phyloP scores from a whole-genome alignment of 2,888 invertebrate species.

The Hesperia comma region DNA sequence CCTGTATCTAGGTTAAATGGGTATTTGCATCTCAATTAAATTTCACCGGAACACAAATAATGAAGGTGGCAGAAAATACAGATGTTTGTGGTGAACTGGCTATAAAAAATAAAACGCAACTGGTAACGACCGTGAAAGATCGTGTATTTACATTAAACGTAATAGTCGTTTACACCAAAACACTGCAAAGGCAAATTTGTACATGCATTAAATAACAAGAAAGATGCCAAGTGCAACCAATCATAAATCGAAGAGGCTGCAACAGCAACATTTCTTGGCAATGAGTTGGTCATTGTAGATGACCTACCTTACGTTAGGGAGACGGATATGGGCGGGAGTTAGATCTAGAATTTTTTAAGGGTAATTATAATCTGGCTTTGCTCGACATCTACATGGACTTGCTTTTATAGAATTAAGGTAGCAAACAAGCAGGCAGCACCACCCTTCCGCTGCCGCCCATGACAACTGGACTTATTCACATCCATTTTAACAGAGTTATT shows the following conservation, averaged over 20 bases:
- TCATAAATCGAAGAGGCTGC: constrained; percentile 26
- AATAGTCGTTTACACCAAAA: constrained; percentile 13
- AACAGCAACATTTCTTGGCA: constrained; percentile 54
- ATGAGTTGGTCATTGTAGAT: constrained; percentile 43
- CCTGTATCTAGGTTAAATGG: not conserved
- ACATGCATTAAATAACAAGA: constrained; percentile 31
- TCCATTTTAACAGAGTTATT: too few relatives aligned
- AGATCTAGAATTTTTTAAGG: not conserved
- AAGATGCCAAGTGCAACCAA: constrained; percentile 33
- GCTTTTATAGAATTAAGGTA: too few relatives aligned
- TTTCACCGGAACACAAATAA: not conserved
- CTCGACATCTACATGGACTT: too few relatives aligned
- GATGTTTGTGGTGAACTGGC: constrained; percentile 5
- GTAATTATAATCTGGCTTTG: too few relatives aligned
- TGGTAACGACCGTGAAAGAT: constrained; percentile 8
- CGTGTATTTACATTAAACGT: constrained; percentile 13
- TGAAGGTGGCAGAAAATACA: not conserved
- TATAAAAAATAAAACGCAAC: not conserved
- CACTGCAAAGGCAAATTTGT: constrained; percentile 15
- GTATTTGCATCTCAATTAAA: not conserved
- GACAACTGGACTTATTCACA: too few relatives aligned
- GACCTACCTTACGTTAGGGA: constrained; percentile 63
- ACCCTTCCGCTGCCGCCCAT: too few relatives aligned
- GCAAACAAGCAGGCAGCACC: too few relatives aligned
- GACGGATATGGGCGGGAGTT: constrained; percentile 44